Conservation (phyloP, 2,113 vertebrate genomes). For the Cinclus mexicanus region DNA sequence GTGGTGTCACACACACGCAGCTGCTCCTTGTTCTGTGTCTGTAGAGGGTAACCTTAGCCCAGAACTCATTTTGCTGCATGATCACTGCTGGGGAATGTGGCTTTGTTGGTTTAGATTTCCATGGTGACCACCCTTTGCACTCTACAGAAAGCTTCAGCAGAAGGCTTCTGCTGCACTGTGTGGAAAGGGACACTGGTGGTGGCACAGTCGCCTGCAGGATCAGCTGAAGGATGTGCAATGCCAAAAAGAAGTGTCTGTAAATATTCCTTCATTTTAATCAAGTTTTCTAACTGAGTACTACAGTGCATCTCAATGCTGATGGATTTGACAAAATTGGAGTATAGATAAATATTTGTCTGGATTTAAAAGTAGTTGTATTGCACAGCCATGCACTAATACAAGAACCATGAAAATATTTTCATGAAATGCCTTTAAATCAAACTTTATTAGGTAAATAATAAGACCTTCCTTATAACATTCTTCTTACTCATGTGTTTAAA, state of each 20-base stretch:
- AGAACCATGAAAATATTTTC: neutral
- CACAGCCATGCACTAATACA: neutral
- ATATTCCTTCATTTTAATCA: neutral
- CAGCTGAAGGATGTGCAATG: neutral
- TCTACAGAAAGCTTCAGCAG: too few relatives aligned
- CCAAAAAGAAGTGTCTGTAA: neutral
- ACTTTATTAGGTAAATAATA: neutral
- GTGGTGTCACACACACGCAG: neutral
- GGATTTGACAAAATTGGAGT: neutral
- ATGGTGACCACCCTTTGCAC: neutral
- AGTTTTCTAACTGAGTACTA: neutral
- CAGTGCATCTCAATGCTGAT: neutral
- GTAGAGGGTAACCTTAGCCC: neutral
- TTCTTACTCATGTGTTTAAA: neutral
- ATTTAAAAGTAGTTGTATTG: neutral
- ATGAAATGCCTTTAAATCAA: neutral
- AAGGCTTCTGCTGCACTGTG: neutral
- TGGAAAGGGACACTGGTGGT: neutral
- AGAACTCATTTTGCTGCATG: neutral
- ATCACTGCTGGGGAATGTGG: neutral
- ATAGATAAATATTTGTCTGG: neutral
- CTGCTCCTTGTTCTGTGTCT: neutral
- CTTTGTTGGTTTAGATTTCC: neutral
- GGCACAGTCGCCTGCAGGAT: fast-evolving
- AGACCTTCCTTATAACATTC: neutral